Percentiles rank a stretch among this genome's conserved stretches.
These are phyloP conservation scores for Myanophis thanlyinensis DNA, from an alignment of 2,113 vertebrate species.

Conservation along the genomic window DNA sequence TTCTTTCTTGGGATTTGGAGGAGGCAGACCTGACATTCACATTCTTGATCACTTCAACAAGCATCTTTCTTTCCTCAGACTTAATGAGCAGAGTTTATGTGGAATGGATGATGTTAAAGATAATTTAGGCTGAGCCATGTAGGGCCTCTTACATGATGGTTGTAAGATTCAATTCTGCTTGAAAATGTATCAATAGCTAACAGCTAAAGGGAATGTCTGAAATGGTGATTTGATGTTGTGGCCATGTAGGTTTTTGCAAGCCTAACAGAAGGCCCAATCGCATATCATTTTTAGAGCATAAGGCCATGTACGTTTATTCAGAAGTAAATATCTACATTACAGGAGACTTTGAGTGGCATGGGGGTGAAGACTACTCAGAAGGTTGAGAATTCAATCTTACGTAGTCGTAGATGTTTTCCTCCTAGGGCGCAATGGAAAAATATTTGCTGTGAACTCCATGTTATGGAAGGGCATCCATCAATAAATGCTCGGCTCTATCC, in stretches of 20 bases:
- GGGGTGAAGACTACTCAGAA: background rate
- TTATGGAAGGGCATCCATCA: background rate
- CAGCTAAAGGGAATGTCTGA: background rate
- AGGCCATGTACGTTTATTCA: background rate
- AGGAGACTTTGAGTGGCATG: background rate
- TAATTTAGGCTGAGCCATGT: background rate
- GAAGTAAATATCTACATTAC: background rate
- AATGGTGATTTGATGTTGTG: background rate
- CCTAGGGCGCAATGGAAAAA: background rate
- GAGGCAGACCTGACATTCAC: no score
- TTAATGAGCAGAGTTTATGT: background rate
- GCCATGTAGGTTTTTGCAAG: background rate
- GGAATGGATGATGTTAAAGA: background rate
- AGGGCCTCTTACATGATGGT: background rate
- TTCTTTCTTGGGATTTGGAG: no score
- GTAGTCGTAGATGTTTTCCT: background rate
- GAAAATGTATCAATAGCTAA: background rate
- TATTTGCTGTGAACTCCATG: background rate
- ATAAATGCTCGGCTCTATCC: background rate
- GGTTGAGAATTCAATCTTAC: background rate
- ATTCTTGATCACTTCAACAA: background rate
- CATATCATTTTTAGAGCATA: background rate
- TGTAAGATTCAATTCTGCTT: background rate
- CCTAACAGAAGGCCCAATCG: background rate
- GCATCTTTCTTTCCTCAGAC: background rate